A percentile compares a stretch with the other conserved stretches of the same genome.
These are phyloP conservation scores for Lamellibrachia columna DNA, from an alignment of 2,888 invertebrate genomes.

Conservation along the genomic window DNA sequence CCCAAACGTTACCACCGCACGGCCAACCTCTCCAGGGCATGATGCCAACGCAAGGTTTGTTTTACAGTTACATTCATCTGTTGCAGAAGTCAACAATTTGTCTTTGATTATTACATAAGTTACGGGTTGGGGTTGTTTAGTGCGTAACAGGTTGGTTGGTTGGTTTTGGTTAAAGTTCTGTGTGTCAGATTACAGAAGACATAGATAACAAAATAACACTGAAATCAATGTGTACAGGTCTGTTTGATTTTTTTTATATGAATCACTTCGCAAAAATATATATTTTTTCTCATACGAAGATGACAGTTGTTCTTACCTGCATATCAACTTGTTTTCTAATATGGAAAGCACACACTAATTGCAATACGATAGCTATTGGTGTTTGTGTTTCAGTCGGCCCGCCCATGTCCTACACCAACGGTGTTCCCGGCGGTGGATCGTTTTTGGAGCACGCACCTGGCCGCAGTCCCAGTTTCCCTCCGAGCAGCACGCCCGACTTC, in stretches of 20 bases:
- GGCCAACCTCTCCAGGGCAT: conserved; percentile 19
- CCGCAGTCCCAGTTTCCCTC: conserved; percentile 38
- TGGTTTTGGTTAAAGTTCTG: too few species aligned
- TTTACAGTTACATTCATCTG: background rate
- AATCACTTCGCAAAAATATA: too few species aligned
- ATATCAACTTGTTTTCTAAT: too few species aligned
- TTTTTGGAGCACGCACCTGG: conserved; percentile 21
- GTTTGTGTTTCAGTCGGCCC: background rate
- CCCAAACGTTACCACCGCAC: conserved; percentile 16
- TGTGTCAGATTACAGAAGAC: too few species aligned
- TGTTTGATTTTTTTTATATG: too few species aligned
- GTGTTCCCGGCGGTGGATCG: background rate
- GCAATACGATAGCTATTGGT: background rate
- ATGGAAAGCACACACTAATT: too few species aligned
- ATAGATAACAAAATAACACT: too few species aligned
- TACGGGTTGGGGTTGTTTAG: background rate
- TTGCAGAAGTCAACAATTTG: background rate
- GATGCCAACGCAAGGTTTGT: conserved; percentile 3
- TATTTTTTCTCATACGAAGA: too few species aligned
- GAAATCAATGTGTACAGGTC: too few species aligned
- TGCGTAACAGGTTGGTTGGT: background rate
- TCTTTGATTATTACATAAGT: background rate
- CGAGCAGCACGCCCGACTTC: conserved; percentile 42
- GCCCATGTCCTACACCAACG: background rate
- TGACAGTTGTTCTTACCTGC: too few species aligned